Evolutionary conservation across 2,797 vertebrate species (phyloP), one percentile per base, ranked within the genome.

Genomic region (Clarias platycephalus): DNA sequence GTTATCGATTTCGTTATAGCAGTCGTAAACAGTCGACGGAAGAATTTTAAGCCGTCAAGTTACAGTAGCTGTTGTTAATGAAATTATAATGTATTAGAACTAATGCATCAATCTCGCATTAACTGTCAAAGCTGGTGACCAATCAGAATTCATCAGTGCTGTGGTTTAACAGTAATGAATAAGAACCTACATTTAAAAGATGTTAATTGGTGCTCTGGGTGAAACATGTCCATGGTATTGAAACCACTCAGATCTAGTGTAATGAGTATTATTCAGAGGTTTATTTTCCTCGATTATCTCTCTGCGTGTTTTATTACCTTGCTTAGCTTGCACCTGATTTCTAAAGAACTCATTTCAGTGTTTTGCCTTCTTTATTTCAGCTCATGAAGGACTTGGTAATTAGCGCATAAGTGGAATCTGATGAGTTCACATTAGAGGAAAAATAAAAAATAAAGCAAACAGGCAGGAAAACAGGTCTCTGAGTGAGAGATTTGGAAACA

Each of bases 351-450:
- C 60, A 68, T 55, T 68, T 57, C 4, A 40, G 40, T 75, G 81
- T 83, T 75, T 83, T 74, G 49, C n/a, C 13, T 40, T n/a, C n/a
- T 55, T 16, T 13, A 9, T 18, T 13, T 5, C 62, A 13, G 22
- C 44, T 66, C 44, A 67, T 83, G 31, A 58, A 76, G 63, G 62
- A 53, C 12, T 53, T 26, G 44, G 31, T 67, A 76, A 83, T 83
- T 76, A 77, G 62, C 7, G 55, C 26, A 10, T 58, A 2, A 79
- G 57, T 63, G 76, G 58, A 79, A 79, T 58, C 55, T 58, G 74
- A 77, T 60, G 28, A 60, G 55, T 24, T 77, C 12, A 31, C 28
- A 58, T 77, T 77, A 58, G 55, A 34, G 8, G 20, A 34, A 57
- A 55, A 44, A 55, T 10, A 3, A 3, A 34, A 31, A 44, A 44